These are phyloP conservation scores for Conomelus anceps DNA, from an alignment of 2,888 invertebrate genomes.

Conservation along the genomic window DNA sequence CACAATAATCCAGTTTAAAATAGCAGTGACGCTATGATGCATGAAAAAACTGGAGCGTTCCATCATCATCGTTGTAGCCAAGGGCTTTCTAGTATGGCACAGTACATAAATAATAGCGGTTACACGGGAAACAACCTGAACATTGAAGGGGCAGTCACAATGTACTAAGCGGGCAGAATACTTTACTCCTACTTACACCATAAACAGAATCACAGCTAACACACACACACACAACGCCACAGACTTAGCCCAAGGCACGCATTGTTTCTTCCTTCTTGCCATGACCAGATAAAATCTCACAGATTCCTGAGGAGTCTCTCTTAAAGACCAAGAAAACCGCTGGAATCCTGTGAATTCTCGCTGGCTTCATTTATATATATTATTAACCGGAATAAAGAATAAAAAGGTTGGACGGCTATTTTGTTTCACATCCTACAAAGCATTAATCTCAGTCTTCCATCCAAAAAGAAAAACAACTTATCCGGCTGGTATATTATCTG, in stretches of 20 bases:
- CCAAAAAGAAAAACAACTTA: background rate
- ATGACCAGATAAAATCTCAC: background rate
- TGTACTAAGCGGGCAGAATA: background rate
- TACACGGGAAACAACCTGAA: background rate
- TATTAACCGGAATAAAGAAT: background rate
- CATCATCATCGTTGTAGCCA: too few relatives aligned
- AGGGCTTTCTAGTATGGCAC: background rate
- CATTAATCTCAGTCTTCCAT: background rate
- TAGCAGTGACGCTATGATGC: background rate
- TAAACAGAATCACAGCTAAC: too few relatives aligned
- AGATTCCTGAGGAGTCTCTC: background rate
- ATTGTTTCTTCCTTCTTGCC: background rate
- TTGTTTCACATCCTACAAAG: background rate
- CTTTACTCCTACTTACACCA: background rate
- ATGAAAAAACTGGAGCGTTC: background rate
- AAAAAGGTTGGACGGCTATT: background rate
- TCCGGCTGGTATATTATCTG: background rate
- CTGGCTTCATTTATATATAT: background rate
- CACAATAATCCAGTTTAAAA: background rate
- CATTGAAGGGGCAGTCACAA: background rate
- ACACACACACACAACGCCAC: background rate
- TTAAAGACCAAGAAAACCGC: background rate
- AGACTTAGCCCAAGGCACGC: background rate
- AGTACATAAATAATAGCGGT: background rate
- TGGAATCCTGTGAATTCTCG: background rate